Evolutionary conservation across 2,797 vertebrate species (phyloP).

Genomic region (Ispidina lecontei): DNA sequence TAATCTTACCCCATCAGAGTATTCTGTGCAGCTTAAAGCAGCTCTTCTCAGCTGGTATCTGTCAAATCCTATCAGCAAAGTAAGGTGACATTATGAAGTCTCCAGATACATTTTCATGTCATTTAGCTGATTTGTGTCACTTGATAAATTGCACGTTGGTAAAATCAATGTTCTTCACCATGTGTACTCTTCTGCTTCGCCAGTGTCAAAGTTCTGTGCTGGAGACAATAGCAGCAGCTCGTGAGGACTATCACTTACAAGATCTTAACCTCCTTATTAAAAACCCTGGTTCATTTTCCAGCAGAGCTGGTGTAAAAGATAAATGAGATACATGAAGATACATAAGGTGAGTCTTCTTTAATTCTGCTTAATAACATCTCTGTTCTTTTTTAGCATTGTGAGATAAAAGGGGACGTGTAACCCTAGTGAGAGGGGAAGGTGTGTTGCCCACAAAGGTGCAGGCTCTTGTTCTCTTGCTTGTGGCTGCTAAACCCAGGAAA

Average conservation of each 20-base stretch:
- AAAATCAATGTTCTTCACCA: neutral
- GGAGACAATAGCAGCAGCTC: conserved; percentile 9
- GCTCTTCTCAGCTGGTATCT: neutral
- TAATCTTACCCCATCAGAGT: neutral
- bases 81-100: conserved; percentile 47
- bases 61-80: conserved; percentile 32
- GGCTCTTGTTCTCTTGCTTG: neutral
- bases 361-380: neutral
- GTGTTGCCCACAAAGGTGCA: neutral
- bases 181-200: neutral
- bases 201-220: neutral
- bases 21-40: conserved; percentile 5
- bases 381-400: neutral
- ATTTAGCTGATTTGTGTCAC: conserved; percentile 59
- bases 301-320: neutral
- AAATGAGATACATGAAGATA: neutral
- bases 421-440: neutral
- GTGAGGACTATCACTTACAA: rapidly evolving
- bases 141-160: conserved; percentile 65
- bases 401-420: neutral
- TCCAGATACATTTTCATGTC: conserved; percentile 43
- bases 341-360: neutral
- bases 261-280: neutral
- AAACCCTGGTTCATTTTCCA: neutral
- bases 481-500: rapidly evolving